Evolutionary conservation across 2,888 invertebrate species (phyloP).

Genomic region (Lasioglossum calceatum): DNA sequence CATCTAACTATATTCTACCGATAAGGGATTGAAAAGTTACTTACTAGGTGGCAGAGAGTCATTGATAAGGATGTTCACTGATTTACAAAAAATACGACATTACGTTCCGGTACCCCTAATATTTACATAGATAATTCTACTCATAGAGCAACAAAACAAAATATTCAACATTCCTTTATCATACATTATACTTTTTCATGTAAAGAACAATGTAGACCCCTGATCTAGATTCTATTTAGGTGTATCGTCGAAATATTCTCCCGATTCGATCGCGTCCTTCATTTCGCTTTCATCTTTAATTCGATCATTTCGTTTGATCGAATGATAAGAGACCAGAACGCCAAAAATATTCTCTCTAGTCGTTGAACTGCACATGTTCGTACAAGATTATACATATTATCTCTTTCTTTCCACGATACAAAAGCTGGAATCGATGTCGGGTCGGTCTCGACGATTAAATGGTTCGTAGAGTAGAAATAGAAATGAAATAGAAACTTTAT

Average conservation of each 20-base stretch:
- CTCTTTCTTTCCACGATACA: background rate
- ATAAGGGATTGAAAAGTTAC: too few species aligned
- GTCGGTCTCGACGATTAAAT: background rate
- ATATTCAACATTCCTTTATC: too few species aligned
- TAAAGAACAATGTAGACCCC: too few species aligned
- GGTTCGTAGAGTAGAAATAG: background rate
- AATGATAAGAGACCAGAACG: background rate
- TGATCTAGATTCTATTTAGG: background rate
- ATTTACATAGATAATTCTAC: too few species aligned
- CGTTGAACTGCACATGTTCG: background rate
- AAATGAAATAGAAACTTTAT: background rate
- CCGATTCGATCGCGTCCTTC: background rate
- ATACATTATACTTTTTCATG: too few species aligned
- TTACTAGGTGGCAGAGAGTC: too few species aligned
- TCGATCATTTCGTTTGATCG: background rate
- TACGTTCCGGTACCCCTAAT: too few species aligned
- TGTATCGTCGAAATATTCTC: background rate
- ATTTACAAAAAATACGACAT: too few species aligned
- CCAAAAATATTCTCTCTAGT: slow-evolving; percentile 1
- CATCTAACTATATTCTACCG: too few species aligned
- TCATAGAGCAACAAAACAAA: too few species aligned
- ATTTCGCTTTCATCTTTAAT: background rate
- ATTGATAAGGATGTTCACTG: too few species aligned
- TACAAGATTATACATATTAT: background rate
- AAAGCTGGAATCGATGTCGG: background rate